phyloP scores from a whole-genome alignment of 2,888 invertebrate species.

The Margaritifera margaritifera region DNA sequence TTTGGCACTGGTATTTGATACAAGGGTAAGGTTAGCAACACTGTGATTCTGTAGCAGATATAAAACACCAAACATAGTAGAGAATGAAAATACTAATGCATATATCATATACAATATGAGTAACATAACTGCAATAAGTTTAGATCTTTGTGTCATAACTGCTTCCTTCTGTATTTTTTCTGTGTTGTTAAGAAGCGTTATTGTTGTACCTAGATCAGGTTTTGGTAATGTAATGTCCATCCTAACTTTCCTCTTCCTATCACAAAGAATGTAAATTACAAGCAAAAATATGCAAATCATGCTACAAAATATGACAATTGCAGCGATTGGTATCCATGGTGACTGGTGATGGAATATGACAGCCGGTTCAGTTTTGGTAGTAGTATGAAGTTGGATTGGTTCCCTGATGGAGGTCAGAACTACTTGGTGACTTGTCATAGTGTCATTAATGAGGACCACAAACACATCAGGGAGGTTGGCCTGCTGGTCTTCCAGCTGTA shows the following conservation, averaged over 20 bases:
- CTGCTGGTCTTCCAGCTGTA: slow-evolving; percentile 45
- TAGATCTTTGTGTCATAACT: slow-evolving; percentile 30
- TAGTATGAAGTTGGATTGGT: slow-evolving; percentile 43
- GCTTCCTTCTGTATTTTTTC: slow-evolving; percentile 19
- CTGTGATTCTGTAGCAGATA: slow-evolving; percentile 52
- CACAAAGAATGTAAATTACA: slow-evolving; percentile 33
- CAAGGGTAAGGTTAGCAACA: slow-evolving; percentile 43
- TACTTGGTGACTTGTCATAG: slow-evolving; percentile 48
- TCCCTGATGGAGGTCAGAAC: slow-evolving; percentile 52
- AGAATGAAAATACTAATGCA: slow-evolving; percentile 62
- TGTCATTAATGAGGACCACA: slow-evolving; percentile 56
- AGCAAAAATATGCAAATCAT: slow-evolving; percentile 28
- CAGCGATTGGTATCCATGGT: slow-evolving; percentile 53
- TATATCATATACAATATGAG: slow-evolving; percentile 57
- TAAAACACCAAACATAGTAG: slow-evolving; percentile 57
- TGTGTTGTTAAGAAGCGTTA: slow-evolving; percentile 44
- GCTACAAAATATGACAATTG: slow-evolving; percentile 38
- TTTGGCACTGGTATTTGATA: slow-evolving; percentile 51
- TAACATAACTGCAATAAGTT: slow-evolving; percentile 45
- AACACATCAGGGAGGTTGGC: slow-evolving; percentile 55
- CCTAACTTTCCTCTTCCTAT: slow-evolving; percentile 25
- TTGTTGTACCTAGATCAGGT: slow-evolving; percentile 31
- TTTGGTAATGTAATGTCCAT: slow-evolving; percentile 24
- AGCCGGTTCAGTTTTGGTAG: slow-evolving; percentile 7
- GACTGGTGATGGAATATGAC: slow-evolving; percentile 18